Conservation (phyloP, 2,797 vertebrate genomes). For the Alauda arvensis region DNA sequence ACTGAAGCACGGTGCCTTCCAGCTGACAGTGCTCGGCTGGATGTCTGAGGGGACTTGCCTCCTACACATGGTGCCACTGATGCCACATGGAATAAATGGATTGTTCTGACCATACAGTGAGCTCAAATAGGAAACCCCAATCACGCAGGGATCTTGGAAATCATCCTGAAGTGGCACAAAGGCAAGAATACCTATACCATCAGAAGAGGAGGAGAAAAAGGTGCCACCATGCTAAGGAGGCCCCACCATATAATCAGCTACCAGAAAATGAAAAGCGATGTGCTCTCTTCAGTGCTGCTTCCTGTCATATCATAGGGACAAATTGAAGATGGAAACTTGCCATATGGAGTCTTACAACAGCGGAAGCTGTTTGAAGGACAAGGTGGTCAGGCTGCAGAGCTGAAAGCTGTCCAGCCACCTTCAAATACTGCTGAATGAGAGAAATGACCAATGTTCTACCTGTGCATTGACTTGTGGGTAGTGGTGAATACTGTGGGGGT, state of each 20-base stretch:
- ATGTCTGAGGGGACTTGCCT: neutral
- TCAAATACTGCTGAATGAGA: neutral
- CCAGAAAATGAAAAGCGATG: neutral
- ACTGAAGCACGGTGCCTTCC: neutral
- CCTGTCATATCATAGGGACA: neutral
- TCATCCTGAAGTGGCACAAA: rapidly evolving
- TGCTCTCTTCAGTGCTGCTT: neutral
- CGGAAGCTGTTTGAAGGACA: neutral
- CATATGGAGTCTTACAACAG: neutral
- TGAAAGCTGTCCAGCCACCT: neutral
- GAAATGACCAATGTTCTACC: neutral
- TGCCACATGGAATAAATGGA: neutral
- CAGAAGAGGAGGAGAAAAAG: neutral
- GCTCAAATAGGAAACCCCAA: neutral
- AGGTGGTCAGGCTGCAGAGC: neutral
- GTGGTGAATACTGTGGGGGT: neutral
- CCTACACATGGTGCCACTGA: neutral
- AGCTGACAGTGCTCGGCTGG: neutral
- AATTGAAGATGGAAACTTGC: neutral
- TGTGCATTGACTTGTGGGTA: neutral
- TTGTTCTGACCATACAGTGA: neutral
- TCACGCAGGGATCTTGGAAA: neutral
- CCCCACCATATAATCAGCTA: neutral
- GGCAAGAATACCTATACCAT: neutral
- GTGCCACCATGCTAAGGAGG: neutral